Evolutionary conservation across 1,140 invertebrate species (phyloP).

Genomic region (Polyergus mexicanus): DNA sequence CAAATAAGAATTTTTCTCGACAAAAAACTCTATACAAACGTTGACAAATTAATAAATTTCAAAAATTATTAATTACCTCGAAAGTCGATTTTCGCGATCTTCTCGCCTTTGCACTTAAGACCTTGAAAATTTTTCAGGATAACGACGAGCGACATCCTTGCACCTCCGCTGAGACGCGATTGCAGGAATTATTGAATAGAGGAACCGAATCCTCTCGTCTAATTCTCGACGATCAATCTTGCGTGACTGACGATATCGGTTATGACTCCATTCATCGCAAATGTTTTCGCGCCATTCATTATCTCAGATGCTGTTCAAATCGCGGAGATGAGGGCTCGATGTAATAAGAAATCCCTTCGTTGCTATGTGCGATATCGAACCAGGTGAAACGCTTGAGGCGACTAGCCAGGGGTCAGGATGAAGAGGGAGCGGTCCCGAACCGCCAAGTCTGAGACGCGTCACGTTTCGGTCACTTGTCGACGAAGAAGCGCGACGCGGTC

Average conservation of each 20-base stretch:
- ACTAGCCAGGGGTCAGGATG: conserved; percentile 26
- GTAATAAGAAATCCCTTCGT: background rate
- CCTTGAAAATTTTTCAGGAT: conserved; percentile 89
- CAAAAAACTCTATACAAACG: background rate
- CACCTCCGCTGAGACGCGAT: background rate
- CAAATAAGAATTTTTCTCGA: background rate
- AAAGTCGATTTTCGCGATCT: conserved; percentile 89
- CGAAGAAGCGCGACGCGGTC: background rate
- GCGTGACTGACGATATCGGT: background rate
- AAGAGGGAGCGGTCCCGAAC: conserved; percentile 6
- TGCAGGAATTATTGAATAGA: background rate
- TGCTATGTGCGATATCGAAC: conserved; percentile 39
- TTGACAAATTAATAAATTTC: conserved; percentile 3
- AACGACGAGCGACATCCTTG: conserved; percentile 88
- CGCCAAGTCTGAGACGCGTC: conserved; percentile 4
- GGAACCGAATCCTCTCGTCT: background rate
- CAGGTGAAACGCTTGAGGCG: conserved; percentile 15
- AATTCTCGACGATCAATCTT: conserved; percentile 38
- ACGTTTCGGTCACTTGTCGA: conserved; percentile 21
- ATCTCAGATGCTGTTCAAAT: background rate
- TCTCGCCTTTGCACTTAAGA: conserved; percentile 89
- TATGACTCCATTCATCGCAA: conserved; percentile 14
- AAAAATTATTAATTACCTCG: conserved; percentile 87
- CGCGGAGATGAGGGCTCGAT: background rate
- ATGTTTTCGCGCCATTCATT: conserved; percentile 33